Base-by-base conservation (phyloP, 2,888 invertebrate genomes). In the Fragum whitleyi region DNA sequence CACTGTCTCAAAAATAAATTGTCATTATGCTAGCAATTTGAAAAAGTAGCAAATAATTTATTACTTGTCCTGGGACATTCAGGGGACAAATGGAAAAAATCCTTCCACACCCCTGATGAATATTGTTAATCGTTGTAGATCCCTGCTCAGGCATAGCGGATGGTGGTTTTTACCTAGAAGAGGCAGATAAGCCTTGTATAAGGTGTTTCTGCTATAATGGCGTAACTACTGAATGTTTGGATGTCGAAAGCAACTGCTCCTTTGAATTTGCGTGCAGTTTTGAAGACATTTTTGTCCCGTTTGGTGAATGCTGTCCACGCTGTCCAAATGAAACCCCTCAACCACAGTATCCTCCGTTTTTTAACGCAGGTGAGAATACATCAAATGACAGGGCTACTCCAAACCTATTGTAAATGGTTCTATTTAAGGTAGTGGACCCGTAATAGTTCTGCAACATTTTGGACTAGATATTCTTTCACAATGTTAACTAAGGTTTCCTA, bases 311-410 rank as follows among this genome's bases (percentile, higher is more conserved):
- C 65, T 84, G 84, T 53, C 80, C 76, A 2, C 28, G 74, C 32
- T 84, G 84, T 53, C 51, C 32, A 6, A 51, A 77, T 23, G 26
- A 73, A 2, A 19, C 9, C 32, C 28, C 28, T 2, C 29, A 61
- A 19, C 14, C 29, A 6, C 74, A 74, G 71, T 32, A 61, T 5
- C 19, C n/a, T 47, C 19, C 14, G 7, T 16, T 47, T 9, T 9
- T 14, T 5, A 74, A 76, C 19, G 69, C 75, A 73, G 84, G 84
- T 84, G 68, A 77, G 83, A 62, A 67, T 71, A 79, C 79, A 83
- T 80, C 83, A 77, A 57, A 23, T 47, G 47, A 14, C 3, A 16
- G 14, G 47, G 16, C 14, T 47, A 47, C 2, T 47, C 7, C 47
- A 47, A 47, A 47, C 5, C 47, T 47, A 47, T 47, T 47, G 47